A percentile compares a stretch with the other conserved stretches of the same genome.
Evolutionary conservation across 2,113 vertebrate species (phyloP).

Genomic region (Cranoglanis bouderius): DNA sequence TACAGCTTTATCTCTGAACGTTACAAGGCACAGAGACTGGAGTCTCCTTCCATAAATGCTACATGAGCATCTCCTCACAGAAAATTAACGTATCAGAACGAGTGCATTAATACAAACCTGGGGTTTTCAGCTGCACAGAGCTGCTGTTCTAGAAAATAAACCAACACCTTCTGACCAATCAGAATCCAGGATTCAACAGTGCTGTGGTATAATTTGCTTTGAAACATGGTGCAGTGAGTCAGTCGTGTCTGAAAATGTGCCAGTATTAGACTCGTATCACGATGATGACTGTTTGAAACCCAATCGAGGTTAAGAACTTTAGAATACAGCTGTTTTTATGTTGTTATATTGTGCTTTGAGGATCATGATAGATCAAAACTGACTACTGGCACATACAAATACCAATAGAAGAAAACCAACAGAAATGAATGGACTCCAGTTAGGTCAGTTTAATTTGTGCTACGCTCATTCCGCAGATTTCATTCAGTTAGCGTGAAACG

Average conservation of each 20-base stretch:
- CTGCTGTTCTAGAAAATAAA: neutral
- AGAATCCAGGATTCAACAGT: neutral
- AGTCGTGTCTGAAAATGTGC: no score
- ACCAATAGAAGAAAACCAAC: no score
- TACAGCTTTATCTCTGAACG: neutral
- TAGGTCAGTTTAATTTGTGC: neutral
- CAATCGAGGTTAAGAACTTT: no score
- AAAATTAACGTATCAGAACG: neutral
- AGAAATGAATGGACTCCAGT: neutral
- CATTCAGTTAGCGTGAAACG: neutral
- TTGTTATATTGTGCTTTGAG: neutral
- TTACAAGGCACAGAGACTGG: no score
- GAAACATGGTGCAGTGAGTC: neutral
- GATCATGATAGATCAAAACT: neutral
- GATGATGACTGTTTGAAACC: no score
- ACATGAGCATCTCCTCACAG: neutral
- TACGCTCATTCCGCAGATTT: neutral
- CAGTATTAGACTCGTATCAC: no score
- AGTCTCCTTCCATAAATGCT: neutral
- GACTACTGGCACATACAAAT: no score
- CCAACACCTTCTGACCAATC: neutral
- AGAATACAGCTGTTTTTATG: no score
- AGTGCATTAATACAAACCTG: neutral
- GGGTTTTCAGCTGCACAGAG: neutral
- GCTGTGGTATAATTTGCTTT: neutral